These are phyloP conservation scores for Notiomystis cincta DNA, from an alignment of 2,113 vertebrate species.

Conservation along the genomic window DNA sequence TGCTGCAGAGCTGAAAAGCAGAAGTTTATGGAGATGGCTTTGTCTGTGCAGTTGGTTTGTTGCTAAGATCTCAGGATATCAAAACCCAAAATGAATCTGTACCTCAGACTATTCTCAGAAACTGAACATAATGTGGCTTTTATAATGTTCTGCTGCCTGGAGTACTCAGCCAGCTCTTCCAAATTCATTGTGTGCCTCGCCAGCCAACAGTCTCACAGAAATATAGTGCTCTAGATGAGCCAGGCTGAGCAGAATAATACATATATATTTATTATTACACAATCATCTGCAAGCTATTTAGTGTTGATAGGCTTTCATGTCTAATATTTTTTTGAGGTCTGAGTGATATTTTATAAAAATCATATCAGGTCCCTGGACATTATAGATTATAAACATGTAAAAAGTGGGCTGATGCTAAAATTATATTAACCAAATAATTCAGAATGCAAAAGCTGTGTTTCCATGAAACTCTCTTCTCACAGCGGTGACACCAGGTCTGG, in stretches of 20 bases:
- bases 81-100: rapidly evolving
- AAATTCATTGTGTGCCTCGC: not conserved
- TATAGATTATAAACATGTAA: not conserved
- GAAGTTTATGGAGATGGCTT: not conserved
- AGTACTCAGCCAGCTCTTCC: not conserved
- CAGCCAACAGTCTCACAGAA: not conserved
- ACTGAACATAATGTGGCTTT: not conserved
- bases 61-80: not conserved
- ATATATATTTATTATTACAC: not conserved
- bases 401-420: not conserved
- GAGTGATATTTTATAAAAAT: not conserved
- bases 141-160: not conserved
- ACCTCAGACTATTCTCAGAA: not conserved
- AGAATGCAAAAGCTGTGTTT: not conserved
- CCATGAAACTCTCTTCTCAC: not conserved
- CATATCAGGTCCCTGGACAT: not conserved
- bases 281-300: rapidly evolving
- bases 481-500: not conserved
- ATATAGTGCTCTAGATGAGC: not conserved
- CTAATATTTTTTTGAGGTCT: not conserved
- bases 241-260: not conserved
- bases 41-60: rapidly evolving
- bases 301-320: not conserved
- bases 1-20: not conserved
- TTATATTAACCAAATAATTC: not conserved